Evolutionary conservation across 2,113 vertebrate genomes (phyloP).

Genomic region (Psettodes erumei): DNA sequence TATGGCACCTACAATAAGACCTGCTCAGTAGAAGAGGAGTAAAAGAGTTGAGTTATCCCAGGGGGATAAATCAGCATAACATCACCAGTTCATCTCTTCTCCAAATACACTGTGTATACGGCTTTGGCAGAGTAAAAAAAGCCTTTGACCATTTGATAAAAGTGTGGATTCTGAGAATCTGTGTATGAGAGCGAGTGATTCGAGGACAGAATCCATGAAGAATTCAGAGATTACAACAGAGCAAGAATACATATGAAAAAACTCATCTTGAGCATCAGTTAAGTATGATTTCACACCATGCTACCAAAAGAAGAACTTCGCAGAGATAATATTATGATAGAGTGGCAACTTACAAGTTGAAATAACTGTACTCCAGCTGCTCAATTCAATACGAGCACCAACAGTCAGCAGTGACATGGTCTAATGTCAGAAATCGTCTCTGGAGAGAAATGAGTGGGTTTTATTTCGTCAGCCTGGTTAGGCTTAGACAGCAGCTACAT

Average conservation of each 20-base stretch:
- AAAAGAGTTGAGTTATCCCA: not conserved
- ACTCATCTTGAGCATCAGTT: not conserved
- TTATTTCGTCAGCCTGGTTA: not conserved
- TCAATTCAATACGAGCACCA: not conserved
- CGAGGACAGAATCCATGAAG: not conserved
- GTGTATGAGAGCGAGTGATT: slow-evolving; percentile 25
- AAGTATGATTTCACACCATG: not conserved
- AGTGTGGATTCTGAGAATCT: slow-evolving; percentile 32
- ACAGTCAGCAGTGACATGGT: not conserved
- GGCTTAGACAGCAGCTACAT: not conserved
- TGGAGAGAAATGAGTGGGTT: not conserved
- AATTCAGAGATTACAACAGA: not conserved
- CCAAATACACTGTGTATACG: not conserved
- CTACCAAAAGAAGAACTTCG: not conserved
- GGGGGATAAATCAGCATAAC: not conserved
- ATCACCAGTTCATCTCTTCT: not conserved
- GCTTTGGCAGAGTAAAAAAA: not conserved
- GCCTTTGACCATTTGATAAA: slow-evolving; percentile 16
- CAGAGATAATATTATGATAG: not conserved
- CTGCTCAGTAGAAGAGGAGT: not conserved
- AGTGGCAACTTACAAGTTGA: not conserved
- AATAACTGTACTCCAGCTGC: not conserved
- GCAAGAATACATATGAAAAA: not conserved
- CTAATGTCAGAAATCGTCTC: not conserved
- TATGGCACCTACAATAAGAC: slow-evolving; percentile 36